Evolutionary conservation across 2,797 vertebrate genomes (phyloP), one percentile per base, ranked within the genome.

Genomic region (Amazona finschi): DNA sequence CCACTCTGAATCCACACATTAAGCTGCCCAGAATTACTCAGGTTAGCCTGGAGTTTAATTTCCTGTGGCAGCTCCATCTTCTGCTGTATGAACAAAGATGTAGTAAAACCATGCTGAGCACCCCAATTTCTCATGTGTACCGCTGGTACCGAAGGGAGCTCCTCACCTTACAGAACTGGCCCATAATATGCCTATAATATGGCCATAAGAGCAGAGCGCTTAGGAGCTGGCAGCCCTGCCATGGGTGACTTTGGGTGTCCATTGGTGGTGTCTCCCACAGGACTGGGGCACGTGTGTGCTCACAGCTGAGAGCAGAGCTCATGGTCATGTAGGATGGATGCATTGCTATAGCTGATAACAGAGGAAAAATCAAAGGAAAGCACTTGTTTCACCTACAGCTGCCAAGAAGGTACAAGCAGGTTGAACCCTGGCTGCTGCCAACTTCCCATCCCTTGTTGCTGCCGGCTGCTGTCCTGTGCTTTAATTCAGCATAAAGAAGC

Each of bases 361-460:
- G 3, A 67, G 60, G 62, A 43, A 78, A 66, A 92, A 91, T 50
- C 93, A 77, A 71, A 69, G 43, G 66, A 90, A 86, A 95, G 21
- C 93, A 93, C 71, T 78, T 92, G 89, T 87, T 95, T 93, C 91
- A 96, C 83, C 85, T 94, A 50, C 93, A 92, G 79, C 79, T 94
- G 85, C 80, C 80, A 86, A 55, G 2, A 4, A 95, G 85, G 85
- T 86, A 88, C 58, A 84, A 90, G 15, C 47, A 85, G 44, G 13
- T 49, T 87, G 85, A 81, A 21, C 22, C 1, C 55, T 39, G 46
- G n/a, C 25, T 39, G 27, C 30, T 33, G 46, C 47, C 0, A 6
- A 18, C 36, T 33, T 66, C 73, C 73, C 62, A 77, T 36, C 58
- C 61, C 21, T 90, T 5, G 5, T 22, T 2, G 2, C 78, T 73